Evolutionary conservation across 2,797 vertebrate species (phyloP), one percentile per base, ranked within the genome.

Genomic region (Thaleichthys pacificus): DNA sequence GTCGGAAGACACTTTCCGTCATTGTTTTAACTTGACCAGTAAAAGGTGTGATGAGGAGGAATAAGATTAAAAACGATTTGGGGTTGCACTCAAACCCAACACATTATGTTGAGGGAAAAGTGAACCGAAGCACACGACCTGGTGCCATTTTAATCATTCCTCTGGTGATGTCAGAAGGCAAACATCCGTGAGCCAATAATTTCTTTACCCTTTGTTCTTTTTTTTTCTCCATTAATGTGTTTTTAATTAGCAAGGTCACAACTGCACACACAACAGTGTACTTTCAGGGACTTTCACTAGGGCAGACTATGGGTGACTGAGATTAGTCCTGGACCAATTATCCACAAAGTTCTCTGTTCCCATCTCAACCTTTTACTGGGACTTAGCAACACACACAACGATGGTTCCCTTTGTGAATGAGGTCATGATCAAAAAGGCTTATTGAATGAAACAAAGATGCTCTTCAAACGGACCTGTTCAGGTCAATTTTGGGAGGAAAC

Each of bases 21-120:
- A 62, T 72, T 75, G 21, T 80, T 73, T 79, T 65, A 71, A 22
- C 22, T 71, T 81, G 77, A 79, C 76, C 69, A 76, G 49, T 61
- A 19, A 56, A 0, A 2, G 56, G 24, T 32, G 38, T 21, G 58
- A 26, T 17, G 14, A 51, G 47, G 24, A 66, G 65, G 47, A n/a
- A 6, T 15, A 57, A 28, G 72, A 66, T 2, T 28, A 19, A 11
- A 26, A 15, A 24, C 21, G 19, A n/a, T 14, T 5, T 62, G 26
- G 57, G 65, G 74, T 74, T 72, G 69, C 80, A 68, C 69, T 32
- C 15, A 30, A 30, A 30, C 28, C 3, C 28, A 30, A 4, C 28
- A 30, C 28, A 30, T 35, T 35, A 17, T 67, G 26, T 60, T n/a
- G n/a, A 22, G 42, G 22, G 65, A 28, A 54, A 51, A 17, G 15